These are phyloP conservation scores for Linyphia triangularis DNA, from an alignment of 2,888 invertebrate genomes.

Conservation along the genomic window DNA sequence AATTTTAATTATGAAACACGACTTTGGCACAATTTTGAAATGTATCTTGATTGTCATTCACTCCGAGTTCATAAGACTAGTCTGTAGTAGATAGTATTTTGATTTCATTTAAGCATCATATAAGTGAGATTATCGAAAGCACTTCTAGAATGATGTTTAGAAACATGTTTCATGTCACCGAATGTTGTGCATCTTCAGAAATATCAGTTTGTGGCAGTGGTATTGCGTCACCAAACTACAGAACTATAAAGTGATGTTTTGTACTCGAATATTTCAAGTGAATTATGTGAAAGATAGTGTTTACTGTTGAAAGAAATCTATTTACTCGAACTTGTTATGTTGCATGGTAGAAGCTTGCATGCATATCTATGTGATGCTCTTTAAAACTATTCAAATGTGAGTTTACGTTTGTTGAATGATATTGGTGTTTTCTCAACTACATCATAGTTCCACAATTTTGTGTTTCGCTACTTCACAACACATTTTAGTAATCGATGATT, in stretches of 20 bases:
- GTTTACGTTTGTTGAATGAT: constrained; percentile 21
- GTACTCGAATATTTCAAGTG: neutral
- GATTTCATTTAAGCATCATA: neutral
- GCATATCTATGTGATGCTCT: constrained; percentile 46
- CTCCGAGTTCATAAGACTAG: neutral
- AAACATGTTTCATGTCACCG: neutral
- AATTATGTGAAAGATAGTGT: neutral
- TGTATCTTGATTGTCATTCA: neutral
- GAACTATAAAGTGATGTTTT: neutral
- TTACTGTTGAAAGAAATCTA: constrained; percentile 12
- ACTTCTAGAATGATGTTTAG: constrained; percentile 1
- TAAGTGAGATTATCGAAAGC: neutral
- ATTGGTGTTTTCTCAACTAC: constrained; percentile 6
- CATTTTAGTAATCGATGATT: neutral
- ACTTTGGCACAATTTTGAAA: no score
- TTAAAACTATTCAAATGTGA: constrained; percentile 35
- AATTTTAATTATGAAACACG: no score
- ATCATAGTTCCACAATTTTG: neutral
- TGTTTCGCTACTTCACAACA: constrained; percentile 2
- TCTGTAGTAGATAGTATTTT: neutral
- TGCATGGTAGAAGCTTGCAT: constrained; percentile 59
- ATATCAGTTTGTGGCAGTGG: neutral
- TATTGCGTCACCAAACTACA: neutral
- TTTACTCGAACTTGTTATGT: constrained; percentile 3
- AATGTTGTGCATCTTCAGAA: neutral